phyloP scores from a whole-genome alignment of 2,888 invertebrate genomes.

The Andrena camellia region DNA sequence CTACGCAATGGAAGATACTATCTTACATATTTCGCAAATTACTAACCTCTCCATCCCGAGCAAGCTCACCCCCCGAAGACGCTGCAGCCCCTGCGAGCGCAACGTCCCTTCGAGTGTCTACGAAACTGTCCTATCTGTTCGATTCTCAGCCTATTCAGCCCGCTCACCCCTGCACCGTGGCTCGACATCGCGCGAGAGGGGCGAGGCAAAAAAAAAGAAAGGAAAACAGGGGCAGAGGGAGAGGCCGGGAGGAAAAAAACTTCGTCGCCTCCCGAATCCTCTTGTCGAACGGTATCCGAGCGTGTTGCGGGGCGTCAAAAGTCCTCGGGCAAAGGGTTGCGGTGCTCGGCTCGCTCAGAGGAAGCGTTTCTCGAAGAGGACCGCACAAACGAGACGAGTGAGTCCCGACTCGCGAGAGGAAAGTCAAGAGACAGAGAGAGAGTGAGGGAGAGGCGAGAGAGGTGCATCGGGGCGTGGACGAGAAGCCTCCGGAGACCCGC shows the following conservation, averaged over 20 bases:
- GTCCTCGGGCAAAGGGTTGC: constrained; percentile 66
- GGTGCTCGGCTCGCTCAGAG: constrained; percentile 54
- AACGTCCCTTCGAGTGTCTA: too few relatives aligned
- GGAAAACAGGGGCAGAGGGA: background rate
- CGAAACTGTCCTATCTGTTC: too few relatives aligned
- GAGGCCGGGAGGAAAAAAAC: constrained; percentile 21
- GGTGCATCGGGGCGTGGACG: constrained; percentile 76
- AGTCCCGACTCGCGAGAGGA: constrained; percentile 19
- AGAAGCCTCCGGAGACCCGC: constrained; percentile 50
- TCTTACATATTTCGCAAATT: too few relatives aligned
- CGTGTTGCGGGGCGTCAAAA: constrained; percentile 60
- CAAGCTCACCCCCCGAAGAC: too few relatives aligned
- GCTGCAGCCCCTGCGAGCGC: too few relatives aligned
- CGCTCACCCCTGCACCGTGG: too few relatives aligned
- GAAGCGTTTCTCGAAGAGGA: constrained; percentile 58
- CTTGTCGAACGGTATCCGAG: constrained; percentile 67
- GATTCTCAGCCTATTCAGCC: too few relatives aligned
- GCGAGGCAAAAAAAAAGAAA: background rate
- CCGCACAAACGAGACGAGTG: constrained; percentile 52
- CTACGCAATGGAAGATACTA: too few relatives aligned
- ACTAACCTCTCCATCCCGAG: too few relatives aligned
- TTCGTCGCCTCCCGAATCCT: constrained; percentile 65
- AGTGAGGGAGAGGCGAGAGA: constrained; percentile 10
- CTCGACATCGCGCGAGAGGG: too few relatives aligned
- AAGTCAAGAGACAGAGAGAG: constrained; percentile 41